phyloP scores from a whole-genome alignment of 1,140 invertebrate species.

The Saccostrea cuccullata region DNA sequence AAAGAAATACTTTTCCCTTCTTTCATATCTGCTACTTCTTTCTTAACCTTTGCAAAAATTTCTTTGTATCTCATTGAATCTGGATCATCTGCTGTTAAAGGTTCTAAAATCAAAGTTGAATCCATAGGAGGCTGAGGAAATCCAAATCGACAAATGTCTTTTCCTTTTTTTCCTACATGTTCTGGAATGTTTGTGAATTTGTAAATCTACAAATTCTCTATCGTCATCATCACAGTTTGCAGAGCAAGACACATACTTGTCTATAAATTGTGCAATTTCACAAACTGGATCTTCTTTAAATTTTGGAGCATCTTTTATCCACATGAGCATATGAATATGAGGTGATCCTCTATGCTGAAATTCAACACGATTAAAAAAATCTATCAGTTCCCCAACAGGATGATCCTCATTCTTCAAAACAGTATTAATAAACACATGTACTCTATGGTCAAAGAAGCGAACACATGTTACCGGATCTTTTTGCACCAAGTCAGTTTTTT shows the following conservation, averaged over 20 bases:
- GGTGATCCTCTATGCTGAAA: slow-evolving; percentile 45
- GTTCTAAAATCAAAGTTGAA: slow-evolving; percentile 56
- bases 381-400: slow-evolving; percentile 36
- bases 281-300: neutral
- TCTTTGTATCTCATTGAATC: slow-evolving; percentile 34
- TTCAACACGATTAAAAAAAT: slow-evolving; percentile 22
- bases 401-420: slow-evolving; percentile 12
- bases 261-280: slow-evolving; percentile 23
- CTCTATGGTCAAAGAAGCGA: slow-evolving; percentile 38
- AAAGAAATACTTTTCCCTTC: no score
- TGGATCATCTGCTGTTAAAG: slow-evolving; percentile 42
- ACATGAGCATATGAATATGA: slow-evolving; percentile 49
- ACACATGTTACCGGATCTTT: slow-evolving; percentile 51
- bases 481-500: slow-evolving; percentile 35
- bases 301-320: slow-evolving; percentile 42
- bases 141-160: slow-evolving; percentile 56
- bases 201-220: slow-evolving; percentile 29
- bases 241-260: slow-evolving; percentile 31
- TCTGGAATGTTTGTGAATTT: slow-evolving; percentile 57
- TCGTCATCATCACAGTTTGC: neutral
- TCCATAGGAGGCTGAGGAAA: slow-evolving; percentile 57
- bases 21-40: no score
- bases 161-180: slow-evolving; percentile 56
- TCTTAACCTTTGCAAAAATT: slow-evolving; percentile 46
- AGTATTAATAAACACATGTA: slow-evolving; percentile 41